phyloP scores from a whole-genome alignment of 2,113 vertebrate species.

The Catagonus wagneri region DNA sequence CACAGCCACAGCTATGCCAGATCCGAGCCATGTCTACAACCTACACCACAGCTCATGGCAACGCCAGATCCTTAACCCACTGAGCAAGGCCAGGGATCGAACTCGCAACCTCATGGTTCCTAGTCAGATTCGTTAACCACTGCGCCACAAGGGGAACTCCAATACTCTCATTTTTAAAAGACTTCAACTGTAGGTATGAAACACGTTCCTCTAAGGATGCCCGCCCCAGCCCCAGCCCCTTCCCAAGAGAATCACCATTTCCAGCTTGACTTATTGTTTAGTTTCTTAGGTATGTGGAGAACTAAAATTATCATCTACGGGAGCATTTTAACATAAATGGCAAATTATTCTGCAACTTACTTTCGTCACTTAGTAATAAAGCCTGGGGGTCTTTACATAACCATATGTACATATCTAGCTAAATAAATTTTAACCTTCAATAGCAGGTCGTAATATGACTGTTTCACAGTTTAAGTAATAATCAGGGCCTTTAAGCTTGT shows the following conservation, averaged over 20 bases:
- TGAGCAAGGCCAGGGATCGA: too few species aligned
- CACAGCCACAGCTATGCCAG: too few species aligned
- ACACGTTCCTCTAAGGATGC: neutral
- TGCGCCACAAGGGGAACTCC: too few species aligned
- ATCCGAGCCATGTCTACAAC: too few species aligned
- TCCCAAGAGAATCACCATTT: neutral
- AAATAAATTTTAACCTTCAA: neutral
- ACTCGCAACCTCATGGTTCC: too few species aligned
- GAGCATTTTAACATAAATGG: neutral
- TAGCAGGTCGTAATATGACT: neutral
- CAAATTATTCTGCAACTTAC: neutral
- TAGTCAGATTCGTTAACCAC: too few species aligned
- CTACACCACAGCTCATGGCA: too few species aligned
- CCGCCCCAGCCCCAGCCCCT: neutral
- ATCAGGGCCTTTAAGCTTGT: neutral
- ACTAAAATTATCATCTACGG: neutral
- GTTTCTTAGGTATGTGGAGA: neutral
- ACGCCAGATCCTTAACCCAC: too few species aligned
- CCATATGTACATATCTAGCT: neutral
- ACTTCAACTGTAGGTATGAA: neutral
- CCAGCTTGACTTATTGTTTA: neutral
- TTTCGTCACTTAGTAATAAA: neutral
- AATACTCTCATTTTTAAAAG: slow-evolving; percentile 1
- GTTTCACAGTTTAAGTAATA: neutral
- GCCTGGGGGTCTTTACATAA: neutral